Evolutionary conservation across 2,888 invertebrate genomes (phyloP), one percentile per base, ranked within the genome.

Genomic region (Caenorhabditis sp.): DNA sequence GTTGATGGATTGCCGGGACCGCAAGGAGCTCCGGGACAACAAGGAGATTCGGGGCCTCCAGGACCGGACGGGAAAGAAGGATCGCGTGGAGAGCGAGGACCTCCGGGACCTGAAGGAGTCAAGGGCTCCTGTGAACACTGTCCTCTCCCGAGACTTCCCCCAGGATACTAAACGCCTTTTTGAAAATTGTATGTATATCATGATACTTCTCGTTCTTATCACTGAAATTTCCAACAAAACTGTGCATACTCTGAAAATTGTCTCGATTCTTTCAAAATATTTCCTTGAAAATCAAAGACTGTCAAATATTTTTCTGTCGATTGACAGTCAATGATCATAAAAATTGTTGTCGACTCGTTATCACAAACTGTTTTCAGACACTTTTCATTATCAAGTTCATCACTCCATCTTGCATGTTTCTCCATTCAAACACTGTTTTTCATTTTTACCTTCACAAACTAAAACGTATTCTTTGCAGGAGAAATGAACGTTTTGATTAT

Each of bases 401-500:
- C 43, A 32, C 27, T 35, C n/a, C 26, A 58, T 53, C 53, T 43
- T 48, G 2, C 24, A 63, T 37, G 17, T 53, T 53, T 70, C 39
- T 46, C 27, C 13, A 13, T 17, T 58, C 24, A 6, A 22, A 35
- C 22, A 15, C 4, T 24, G 26, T 55, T 55, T 37, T 56, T 26
- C 9, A 37, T 30, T 13, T 48, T 50, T 26, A 2, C 26, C n/a
- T n/a, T n/a, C n/a, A n/a, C n/a, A n/a, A n/a, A n/a, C n/a, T n/a
- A n/a, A 39, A 37, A 41, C 27, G 17, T 17, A n/a, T 35, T 26
- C n/a, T 46, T 37, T 56, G 30, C 50, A 15, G 52, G 30, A 46
- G 56, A 17, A 39, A 61, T 50, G 59, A 77, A 71, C 24, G 66
- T 81, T 46, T 68, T 91, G 15, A 87, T 98, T 59, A 93, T 98